phyloP scores from a whole-genome alignment of 2,888 invertebrate genomes.

The Hyppa rectilinea region DNA sequence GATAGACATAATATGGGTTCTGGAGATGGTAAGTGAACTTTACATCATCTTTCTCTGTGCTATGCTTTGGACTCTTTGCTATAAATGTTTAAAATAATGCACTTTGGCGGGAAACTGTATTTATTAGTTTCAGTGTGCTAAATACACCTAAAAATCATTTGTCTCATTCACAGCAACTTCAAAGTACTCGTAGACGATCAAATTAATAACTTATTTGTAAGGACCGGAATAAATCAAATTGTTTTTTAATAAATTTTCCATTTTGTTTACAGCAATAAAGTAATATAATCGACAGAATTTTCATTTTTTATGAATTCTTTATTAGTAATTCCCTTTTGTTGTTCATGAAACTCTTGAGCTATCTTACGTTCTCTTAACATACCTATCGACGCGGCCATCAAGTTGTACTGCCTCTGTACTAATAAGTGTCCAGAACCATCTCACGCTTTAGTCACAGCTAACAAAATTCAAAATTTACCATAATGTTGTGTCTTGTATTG shows the following conservation, averaged over 20 bases:
- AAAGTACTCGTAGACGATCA: constrained; percentile 13
- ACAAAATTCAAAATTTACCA: constrained; percentile 89
- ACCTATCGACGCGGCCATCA: constrained; percentile 56
- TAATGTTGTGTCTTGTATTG: constrained; percentile 91
- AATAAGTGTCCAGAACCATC: constrained; percentile 84
- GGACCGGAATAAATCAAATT: constrained; percentile 17
- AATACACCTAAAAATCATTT: constrained; percentile 55
- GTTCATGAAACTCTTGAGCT: constrained; percentile 58
- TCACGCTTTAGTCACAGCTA: constrained; percentile 89
- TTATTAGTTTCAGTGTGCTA: constrained; percentile 72
- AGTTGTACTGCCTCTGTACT: constrained; percentile 76
- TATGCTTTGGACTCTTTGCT: constrained; percentile 71
- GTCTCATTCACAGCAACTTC: constrained; percentile 42
- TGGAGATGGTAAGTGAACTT: constrained; percentile 84
- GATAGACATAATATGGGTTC: constrained; percentile 85
- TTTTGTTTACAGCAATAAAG: constrained; percentile 39
- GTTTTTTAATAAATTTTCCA: constrained; percentile 16
- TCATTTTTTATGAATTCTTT: constrained; percentile 28
- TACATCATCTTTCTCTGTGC: constrained; percentile 54
- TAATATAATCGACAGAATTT: constrained; percentile 18
- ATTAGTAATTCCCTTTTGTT: constrained; percentile 55
- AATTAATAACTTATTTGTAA: constrained; percentile 17
- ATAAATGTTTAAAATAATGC: constrained; percentile 62
- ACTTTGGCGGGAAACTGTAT: constrained; percentile 69
- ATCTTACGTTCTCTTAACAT: constrained; percentile 61